phyloP scores from a whole-genome alignment of 1,140 invertebrate species.

The Parapsyche elsis region DNA sequence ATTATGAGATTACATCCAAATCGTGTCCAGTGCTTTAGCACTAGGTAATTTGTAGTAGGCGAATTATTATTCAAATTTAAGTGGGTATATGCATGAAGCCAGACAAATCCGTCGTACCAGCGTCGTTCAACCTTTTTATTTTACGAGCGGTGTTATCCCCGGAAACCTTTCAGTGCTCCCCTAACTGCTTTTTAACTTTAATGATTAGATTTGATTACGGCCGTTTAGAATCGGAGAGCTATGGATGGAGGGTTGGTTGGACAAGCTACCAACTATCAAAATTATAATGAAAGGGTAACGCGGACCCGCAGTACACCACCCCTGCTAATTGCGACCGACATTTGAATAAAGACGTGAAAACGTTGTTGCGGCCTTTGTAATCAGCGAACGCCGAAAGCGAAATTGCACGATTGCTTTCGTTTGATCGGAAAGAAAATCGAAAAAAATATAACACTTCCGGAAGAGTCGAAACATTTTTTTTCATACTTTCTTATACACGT shows the following conservation, averaged over 20 bases:
- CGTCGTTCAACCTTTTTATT: conserved; percentile 2
- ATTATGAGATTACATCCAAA: too few species aligned
- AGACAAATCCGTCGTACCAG: background rate
- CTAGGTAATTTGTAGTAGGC: too few species aligned
- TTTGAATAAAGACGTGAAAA: background rate
- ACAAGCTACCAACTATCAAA: background rate
- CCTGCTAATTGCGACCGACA: background rate
- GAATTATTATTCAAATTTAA: background rate
- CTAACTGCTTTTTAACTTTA: conserved; percentile 22
- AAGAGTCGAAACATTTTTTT: too few species aligned
- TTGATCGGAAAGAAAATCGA: too few species aligned
- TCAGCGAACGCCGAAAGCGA: too few species aligned
- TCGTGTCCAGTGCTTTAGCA: too few species aligned
- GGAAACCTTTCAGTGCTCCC: background rate
- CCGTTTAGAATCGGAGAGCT: background rate
- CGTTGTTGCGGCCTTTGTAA: background rate
- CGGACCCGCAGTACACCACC: background rate
- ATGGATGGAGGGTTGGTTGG: background rate
- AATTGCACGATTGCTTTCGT: too few species aligned
- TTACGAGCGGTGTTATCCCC: background rate
- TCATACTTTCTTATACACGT: too few species aligned
- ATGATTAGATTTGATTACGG: conserved; percentile 28
- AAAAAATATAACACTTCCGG: too few species aligned
- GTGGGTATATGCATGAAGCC: background rate
- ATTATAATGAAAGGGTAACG: conserved; percentile 4